These are phyloP conservation scores for Hippocampus mohnikei DNA, from an alignment of 2,113 vertebrate genomes.

Conservation along the genomic window DNA sequence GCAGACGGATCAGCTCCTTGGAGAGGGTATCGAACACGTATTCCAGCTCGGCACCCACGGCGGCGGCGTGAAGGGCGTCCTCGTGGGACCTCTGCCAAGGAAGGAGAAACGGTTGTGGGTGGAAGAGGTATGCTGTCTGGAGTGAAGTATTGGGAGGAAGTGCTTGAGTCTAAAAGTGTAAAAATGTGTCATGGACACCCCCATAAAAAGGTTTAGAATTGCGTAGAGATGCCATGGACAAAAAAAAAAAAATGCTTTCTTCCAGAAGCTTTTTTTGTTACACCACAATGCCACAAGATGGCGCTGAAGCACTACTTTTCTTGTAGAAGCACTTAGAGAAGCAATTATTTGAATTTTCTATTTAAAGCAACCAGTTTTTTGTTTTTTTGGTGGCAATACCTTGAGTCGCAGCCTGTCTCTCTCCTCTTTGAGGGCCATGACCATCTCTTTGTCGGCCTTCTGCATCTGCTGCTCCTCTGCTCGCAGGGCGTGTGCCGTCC, in stretches of 20 bases:
- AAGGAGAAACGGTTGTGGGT: neutral
- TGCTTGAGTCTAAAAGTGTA: too few species aligned
- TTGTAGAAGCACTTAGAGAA: too few species aligned
- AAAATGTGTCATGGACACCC: too few species aligned
- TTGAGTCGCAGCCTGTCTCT: slow-evolving; percentile 63
- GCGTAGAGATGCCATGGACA: too few species aligned
- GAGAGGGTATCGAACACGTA: slow-evolving; percentile 83
- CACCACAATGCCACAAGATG: too few species aligned
- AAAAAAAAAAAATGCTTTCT: neutral
- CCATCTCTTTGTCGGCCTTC: slow-evolving; percentile 70
- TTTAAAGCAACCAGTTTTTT: too few species aligned
- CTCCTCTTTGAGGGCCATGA: slow-evolving; percentile 72
- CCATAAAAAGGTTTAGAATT: too few species aligned
- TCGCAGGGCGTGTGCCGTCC: slow-evolving; percentile 77
- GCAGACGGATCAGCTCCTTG: slow-evolving; percentile 87
- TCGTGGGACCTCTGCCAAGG: slow-evolving; percentile 61
- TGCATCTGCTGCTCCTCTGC: slow-evolving; percentile 74
- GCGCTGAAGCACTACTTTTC: too few species aligned
- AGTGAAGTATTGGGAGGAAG: neutral
- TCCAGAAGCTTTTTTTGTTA: neutral
- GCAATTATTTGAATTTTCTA: too few species aligned
- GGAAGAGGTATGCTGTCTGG: neutral
- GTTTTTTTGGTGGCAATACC: slow-evolving; percentile 57
- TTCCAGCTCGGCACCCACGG: slow-evolving; percentile 73
- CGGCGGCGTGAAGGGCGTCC: slow-evolving; percentile 67